Evolutionary conservation across 2,113 vertebrate genomes (phyloP), one percentile per base, ranked within the genome.

Genomic region (Chionomys nivalis): DNA sequence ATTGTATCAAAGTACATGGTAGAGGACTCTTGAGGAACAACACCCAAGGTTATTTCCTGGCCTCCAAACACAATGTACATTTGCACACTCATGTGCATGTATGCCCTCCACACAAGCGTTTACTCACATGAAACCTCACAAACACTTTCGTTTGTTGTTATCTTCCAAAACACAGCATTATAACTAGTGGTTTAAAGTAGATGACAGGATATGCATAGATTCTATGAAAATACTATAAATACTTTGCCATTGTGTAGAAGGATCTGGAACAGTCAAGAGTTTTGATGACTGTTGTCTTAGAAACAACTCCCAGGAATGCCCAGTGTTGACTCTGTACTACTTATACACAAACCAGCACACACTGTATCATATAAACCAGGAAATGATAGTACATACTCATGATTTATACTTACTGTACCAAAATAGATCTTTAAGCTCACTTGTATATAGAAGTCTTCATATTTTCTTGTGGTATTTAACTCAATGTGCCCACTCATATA

Each of bases 41-140:
- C 13, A 17, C 77, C 6, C 31, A 52, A 19, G 7, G 7, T 9
- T 79, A 31, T 36, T 52, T 47, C 28, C 47, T 36, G 47, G 31
- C 31, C 16, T 33, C 47, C 16, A 52, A 76, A 47, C 26, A 77
- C 9, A 14, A 31, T 16, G 12, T 14, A 17, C 44, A 26, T 77
- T 44, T 77, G 11, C 24, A 28, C 26, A 16, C 6, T 28, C 2
- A 0, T 16, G 3, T 47, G 1, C 13, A 47, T 28, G 31, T 13
- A 44, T 42, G 4, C 26, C 13, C 42, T 6, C 4, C 33, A 26
- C 52, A 39, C 23, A 39, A 3, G 3, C 11, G 24, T 26, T 42
- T 16, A 85, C 21, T 16, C 39, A 65, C 42, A 0, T 85, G 39
- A 31, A 65, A 17, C 3, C 9, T 44, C 3, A 79, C 26, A 42